Conservation (phyloP, 2,888 invertebrate genomes). For the Hyposoter didymator region DNA sequence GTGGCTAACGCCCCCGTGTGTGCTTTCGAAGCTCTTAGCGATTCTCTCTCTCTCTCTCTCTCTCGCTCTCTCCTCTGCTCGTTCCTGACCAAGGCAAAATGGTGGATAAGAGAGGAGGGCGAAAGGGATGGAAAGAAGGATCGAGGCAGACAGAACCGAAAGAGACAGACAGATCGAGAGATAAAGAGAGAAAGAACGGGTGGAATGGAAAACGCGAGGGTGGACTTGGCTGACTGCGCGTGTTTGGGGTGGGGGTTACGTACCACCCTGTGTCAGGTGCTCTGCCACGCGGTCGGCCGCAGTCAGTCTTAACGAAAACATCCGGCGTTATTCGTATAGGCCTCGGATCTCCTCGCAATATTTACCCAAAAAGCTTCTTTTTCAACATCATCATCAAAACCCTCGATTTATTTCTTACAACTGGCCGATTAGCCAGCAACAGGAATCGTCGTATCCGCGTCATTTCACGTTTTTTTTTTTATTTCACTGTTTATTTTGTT, state of each 20-base stretch:
- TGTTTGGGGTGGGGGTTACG: slow-evolving; percentile 74
- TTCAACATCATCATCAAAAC: background rate
- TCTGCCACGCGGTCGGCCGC: slow-evolving; percentile 78
- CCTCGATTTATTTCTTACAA: background rate
- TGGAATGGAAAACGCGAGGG: slow-evolving; percentile 47
- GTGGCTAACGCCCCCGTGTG: slow-evolving; percentile 44
- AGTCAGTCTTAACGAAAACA: slow-evolving; percentile 79
- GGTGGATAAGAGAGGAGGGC: background rate
- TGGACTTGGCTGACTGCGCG: slow-evolving; percentile 62
- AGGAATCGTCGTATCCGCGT: background rate
- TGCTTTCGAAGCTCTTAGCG: slow-evolving; percentile 24
- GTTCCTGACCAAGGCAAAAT: background rate
- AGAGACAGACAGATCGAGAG: slow-evolving; percentile 11
- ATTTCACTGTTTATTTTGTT: background rate
- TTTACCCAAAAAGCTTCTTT: slow-evolving; percentile 47
- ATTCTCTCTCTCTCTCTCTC: background rate
- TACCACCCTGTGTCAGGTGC: slow-evolving; percentile 80
- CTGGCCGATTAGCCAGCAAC: background rate
- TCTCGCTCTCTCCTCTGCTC: background rate
- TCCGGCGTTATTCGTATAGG: slow-evolving; percentile 71
- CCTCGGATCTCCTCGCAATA: slow-evolving; percentile 56
- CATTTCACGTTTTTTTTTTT: background rate
- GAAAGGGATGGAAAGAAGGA: slow-evolving; percentile 15
- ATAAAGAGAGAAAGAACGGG: slow-evolving; percentile 27
- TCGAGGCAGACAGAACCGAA: slow-evolving; percentile 25